These are phyloP conservation scores for Andrena praecox DNA, from an alignment of 2,888 invertebrate genomes.

Conservation along the genomic window DNA sequence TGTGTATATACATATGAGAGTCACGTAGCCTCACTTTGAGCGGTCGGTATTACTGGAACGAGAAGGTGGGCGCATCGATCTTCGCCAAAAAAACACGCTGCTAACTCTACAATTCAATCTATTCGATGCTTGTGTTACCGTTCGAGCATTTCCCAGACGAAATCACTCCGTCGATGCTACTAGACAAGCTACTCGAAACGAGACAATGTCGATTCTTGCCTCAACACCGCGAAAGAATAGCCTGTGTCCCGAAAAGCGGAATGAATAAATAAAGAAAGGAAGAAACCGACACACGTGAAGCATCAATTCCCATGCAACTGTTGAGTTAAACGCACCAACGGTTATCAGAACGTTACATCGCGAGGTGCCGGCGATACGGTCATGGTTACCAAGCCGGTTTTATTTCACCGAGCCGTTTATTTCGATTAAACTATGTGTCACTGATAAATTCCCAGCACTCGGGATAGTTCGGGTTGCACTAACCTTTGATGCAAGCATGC, in stretches of 20 bases:
- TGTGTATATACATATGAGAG: slow-evolving; percentile 40
- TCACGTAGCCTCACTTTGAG: slow-evolving; percentile 53
- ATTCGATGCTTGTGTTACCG: slow-evolving; percentile 31
- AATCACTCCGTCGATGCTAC: slow-evolving; percentile 5
- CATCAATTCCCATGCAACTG: slow-evolving; percentile 12
- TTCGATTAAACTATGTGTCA: slow-evolving; percentile 38
- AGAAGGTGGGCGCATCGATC: slow-evolving; percentile 67
- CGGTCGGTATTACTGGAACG: slow-evolving; percentile 63
- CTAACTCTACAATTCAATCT: slow-evolving; percentile 37
- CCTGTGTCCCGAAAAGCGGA: slow-evolving; percentile 1
- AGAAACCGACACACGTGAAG: slow-evolving; percentile 29
- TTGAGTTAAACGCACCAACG: slow-evolving; percentile 54
- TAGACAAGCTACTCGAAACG: not conserved
- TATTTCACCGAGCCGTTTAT: slow-evolving; percentile 35
- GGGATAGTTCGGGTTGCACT: not conserved
- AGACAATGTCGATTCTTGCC: not conserved
- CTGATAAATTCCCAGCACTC: slow-evolving; percentile 21
- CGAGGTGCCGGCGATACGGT: slow-evolving; percentile 53
- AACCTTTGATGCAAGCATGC: not conserved
- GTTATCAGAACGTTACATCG: slow-evolving; percentile 26
- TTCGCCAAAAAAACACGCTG: slow-evolving; percentile 59
- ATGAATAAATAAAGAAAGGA: not conserved
- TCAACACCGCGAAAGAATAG: not conserved
- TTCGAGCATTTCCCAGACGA: not conserved
- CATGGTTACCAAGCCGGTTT: slow-evolving; percentile 59